Conservation (phyloP, 2,797 vertebrate species). For the Heterohyrax brucei region DNA sequence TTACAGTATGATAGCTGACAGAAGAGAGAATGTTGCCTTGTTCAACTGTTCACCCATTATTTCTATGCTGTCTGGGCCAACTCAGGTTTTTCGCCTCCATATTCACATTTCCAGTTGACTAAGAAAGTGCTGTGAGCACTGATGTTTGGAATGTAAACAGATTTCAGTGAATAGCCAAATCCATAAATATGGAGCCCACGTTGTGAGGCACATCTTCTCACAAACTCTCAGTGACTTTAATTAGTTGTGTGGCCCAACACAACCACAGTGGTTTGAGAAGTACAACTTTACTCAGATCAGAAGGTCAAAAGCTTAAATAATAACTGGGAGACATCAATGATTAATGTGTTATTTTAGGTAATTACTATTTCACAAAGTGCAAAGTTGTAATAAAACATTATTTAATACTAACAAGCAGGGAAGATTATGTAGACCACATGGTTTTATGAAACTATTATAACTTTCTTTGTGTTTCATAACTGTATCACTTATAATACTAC, state of each 20-base stretch:
- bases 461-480: background rate
- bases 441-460: background rate
- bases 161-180: too few relatives aligned
- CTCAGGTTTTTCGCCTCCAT: background rate
- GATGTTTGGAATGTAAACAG: background rate
- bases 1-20: background rate
- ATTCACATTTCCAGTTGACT: background rate
- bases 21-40: background rate
- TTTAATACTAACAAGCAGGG: background rate
- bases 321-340: background rate
- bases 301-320: fast-evolving
- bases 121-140: background rate
- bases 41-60: background rate
- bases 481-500: background rate
- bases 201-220: too few relatives aligned
- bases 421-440: fast-evolving
- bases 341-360: fast-evolving
- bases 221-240: background rate
- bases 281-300: fast-evolving
- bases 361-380: background rate
- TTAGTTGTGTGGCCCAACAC: fast-evolving
- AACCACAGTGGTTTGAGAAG: fast-evolving
- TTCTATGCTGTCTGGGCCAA: background rate
- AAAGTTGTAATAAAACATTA: background rate
- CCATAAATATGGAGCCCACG: too few relatives aligned